phyloP scores from a whole-genome alignment of 53 echinoderm and acorn worm species.

The Henricia sp. region DNA sequence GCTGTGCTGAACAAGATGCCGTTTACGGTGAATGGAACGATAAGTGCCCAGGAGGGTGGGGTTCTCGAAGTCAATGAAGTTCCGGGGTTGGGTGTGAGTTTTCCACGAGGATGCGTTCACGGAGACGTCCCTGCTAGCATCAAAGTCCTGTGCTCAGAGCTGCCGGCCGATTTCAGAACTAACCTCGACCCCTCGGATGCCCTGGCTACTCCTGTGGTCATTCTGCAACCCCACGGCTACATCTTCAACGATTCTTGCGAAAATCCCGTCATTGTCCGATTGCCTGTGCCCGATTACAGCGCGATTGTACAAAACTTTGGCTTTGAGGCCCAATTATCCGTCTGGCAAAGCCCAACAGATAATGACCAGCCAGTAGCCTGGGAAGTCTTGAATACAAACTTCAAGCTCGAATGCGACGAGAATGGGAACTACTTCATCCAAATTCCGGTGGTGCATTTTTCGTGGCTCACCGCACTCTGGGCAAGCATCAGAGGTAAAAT shows the following conservation, averaged over 20 bases:
- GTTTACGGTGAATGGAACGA: slow-evolving; percentile 67
- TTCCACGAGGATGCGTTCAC: slow-evolving; percentile 79
- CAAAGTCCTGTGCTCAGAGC: slow-evolving; percentile 80
- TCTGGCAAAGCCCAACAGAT: slow-evolving; percentile 92
- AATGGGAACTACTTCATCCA: slow-evolving; percentile 71
- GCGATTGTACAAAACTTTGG: slow-evolving; percentile 84
- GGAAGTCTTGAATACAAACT: slow-evolving; percentile 71
- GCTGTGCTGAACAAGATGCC: slow-evolving; percentile 75
- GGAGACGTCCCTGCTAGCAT: slow-evolving; percentile 75
- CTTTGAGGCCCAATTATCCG: slow-evolving; percentile 73
- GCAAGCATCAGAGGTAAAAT: slow-evolving; percentile 76
- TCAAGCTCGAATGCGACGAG: slow-evolving; percentile 61
- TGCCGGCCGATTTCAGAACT: slow-evolving; percentile 66
- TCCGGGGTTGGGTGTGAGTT: slow-evolving; percentile 80
- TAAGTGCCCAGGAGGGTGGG: slow-evolving; percentile 77
- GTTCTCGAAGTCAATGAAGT: slow-evolving; percentile 82
- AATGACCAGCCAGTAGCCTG: slow-evolving; percentile 84
- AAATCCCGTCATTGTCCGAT: slow-evolving; percentile 77
- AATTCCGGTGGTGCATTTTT: slow-evolving; percentile 85
- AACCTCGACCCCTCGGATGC: slow-evolving; percentile 72
- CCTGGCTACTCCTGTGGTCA: slow-evolving; percentile 78
- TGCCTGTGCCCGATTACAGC: slow-evolving; percentile 88
- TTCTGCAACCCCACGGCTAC: slow-evolving; percentile 88
- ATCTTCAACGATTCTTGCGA: slow-evolving; percentile 66
- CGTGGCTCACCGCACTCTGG: slow-evolving; percentile 86